phyloP scores from a whole-genome alignment of 2,113 vertebrate species.

The Antechinus flavipes region DNA sequence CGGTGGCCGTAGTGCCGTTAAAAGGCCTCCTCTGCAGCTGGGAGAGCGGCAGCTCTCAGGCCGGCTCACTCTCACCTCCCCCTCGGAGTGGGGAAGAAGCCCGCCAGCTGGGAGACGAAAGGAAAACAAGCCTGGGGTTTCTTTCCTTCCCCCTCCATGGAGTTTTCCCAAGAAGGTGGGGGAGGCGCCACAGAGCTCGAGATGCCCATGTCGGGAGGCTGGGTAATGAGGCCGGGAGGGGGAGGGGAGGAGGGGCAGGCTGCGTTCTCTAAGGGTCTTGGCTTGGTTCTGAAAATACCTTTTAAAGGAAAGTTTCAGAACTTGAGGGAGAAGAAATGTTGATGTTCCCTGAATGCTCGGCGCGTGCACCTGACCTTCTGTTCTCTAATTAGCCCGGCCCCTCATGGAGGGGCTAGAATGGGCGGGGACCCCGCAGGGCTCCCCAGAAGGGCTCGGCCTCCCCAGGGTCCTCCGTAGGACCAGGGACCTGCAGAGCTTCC shows the following conservation, averaged over 20 bases:
- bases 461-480: background rate
- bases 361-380: background rate
- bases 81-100: background rate
- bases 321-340: background rate
- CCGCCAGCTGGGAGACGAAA: background rate
- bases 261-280: background rate
- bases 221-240: background rate
- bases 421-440: too few species aligned
- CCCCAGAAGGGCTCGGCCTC: too few species aligned
- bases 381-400: too few species aligned
- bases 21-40: background rate
- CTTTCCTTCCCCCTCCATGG: background rate
- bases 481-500: too few species aligned
- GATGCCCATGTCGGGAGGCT: background rate
- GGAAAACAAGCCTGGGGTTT: background rate
- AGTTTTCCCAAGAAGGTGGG: background rate
- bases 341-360: background rate
- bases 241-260: background rate
- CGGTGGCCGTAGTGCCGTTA: background rate
- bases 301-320: background rate
- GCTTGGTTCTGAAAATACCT: background rate
- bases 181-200: background rate
- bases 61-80: background rate
- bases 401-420: too few species aligned
- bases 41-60: background rate